These are phyloP conservation scores for Nothura maculosa DNA, from an alignment of 2,797 vertebrate species.

Conservation along the genomic window DNA sequence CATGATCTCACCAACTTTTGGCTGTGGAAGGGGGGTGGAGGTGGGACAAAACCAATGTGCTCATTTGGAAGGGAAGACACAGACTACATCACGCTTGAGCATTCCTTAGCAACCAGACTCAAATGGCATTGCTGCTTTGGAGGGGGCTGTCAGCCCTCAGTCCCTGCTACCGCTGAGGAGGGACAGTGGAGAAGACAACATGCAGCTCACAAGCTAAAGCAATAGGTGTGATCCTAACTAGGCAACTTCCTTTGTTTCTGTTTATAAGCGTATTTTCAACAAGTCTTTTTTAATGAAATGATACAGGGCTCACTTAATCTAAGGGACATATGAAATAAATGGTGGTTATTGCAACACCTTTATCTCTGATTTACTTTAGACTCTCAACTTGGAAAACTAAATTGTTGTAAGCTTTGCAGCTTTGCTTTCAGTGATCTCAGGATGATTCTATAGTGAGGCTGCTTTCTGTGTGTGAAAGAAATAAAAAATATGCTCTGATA, in stretches of 20 bases:
- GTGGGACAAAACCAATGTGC: slow-evolving; percentile 29
- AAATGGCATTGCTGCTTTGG: slow-evolving; percentile 22
- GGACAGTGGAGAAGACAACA: background rate
- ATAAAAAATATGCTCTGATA: background rate
- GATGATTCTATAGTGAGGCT: background rate
- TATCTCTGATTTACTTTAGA: slow-evolving; percentile 18
- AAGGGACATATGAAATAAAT: background rate
- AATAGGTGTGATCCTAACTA: background rate
- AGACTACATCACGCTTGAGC: slow-evolving; percentile 13
- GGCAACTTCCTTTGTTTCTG: background rate
- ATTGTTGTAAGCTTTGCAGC: background rate
- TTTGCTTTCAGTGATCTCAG: background rate
- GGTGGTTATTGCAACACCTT: background rate
- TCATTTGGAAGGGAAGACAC: slow-evolving; percentile 18
- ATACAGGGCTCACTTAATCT: background rate
- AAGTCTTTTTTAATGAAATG: background rate
- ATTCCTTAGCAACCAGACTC: slow-evolving; percentile 46
- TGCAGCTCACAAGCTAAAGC: background rate
- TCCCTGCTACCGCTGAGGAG: background rate
- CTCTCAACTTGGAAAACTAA: background rate
- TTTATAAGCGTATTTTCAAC: background rate
- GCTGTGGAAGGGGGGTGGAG: slow-evolving; percentile 48
- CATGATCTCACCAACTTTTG: slow-evolving; percentile 24
- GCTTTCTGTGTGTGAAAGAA: background rate
- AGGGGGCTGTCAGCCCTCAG: slow-evolving; percentile 4